Percentiles rank a stretch among this genome's conserved stretches.
phyloP scores from a whole-genome alignment of 2,888 invertebrate species.

The Neuroscelio doddi region DNA sequence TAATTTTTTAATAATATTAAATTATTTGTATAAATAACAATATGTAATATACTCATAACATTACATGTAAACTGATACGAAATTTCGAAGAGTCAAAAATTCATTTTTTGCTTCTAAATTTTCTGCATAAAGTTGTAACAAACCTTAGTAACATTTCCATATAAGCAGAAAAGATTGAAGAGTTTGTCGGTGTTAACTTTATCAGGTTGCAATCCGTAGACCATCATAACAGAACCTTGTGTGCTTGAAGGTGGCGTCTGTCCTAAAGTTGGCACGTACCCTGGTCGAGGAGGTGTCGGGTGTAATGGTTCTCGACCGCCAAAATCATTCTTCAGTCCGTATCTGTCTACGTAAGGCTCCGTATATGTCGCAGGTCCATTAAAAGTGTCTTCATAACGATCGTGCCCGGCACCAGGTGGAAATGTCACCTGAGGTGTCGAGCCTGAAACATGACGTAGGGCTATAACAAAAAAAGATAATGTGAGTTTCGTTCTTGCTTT shows the following conservation, averaged over 20 bases:
- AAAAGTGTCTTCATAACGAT: constrained; percentile 69
- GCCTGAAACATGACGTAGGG: constrained; percentile 52
- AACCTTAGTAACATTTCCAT: constrained; percentile 98
- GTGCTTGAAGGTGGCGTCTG: constrained; percentile 67
- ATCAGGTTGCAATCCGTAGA: constrained; percentile 95
- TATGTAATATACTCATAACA: no score
- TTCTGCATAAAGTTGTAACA: no score
- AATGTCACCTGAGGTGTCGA: constrained; percentile 66
- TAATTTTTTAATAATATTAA: no score
- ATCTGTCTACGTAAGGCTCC: constrained; percentile 69
- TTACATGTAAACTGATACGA: no score
- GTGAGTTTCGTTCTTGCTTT: background rate
- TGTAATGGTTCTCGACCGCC: constrained; percentile 68
- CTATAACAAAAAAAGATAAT: constrained; percentile 13
- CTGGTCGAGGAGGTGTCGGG: constrained; percentile 69
- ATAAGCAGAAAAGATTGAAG: constrained; percentile 98
- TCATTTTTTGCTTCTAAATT: no score
- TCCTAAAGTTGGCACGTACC: constrained; percentile 68
- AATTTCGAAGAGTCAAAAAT: no score
- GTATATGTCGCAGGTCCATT: constrained; percentile 69
- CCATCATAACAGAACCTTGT: constrained; percentile 96
- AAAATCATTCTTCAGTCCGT: constrained; percentile 67
- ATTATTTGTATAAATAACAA: no score
- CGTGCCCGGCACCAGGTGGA: constrained; percentile 65
- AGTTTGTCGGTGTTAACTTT: constrained; percentile 96